phyloP scores from a whole-genome alignment of 2,797 vertebrate species.

The Carapus acus region DNA sequence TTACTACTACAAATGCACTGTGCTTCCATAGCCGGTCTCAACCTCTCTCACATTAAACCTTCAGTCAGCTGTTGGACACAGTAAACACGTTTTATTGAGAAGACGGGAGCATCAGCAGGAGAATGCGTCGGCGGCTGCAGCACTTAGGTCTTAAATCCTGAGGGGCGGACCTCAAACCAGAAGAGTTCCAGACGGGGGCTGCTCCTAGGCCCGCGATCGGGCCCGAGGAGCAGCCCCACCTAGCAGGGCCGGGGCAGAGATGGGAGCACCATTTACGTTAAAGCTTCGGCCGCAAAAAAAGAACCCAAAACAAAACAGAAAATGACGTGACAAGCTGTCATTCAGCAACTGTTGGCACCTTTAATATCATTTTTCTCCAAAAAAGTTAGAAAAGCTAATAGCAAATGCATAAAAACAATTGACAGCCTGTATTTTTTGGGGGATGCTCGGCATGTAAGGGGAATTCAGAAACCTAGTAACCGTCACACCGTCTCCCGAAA shows the following conservation, averaged over 20 bases:
- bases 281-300: conserved; percentile 59
- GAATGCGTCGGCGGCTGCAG: conserved; percentile 57
- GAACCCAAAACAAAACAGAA: conserved; percentile 32
- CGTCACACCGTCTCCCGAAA: conserved; percentile 10
- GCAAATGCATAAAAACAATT: conserved; percentile 42
- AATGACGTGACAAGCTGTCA: conserved; percentile 20
- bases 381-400: conserved; percentile 37
- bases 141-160: conserved; percentile 61
- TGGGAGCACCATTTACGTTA: conserved; percentile 63
- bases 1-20: conserved; percentile 34
- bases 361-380: conserved; percentile 32
- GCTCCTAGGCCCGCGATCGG: too few species aligned
- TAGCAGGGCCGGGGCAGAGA: conserved; percentile 49
- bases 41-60: conserved; percentile 38
- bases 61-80: conserved; percentile 49
- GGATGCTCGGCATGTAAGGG: conserved; percentile 33
- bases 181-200: too few species aligned
- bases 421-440: conserved; percentile 9
- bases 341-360: conserved; percentile 58
- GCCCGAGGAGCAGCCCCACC: conserved; percentile 23
- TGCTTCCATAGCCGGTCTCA: conserved; percentile 5
- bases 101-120: conserved; percentile 51
- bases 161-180: conserved; percentile 55
- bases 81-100: conserved; percentile 69
- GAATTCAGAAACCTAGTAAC: too few species aligned